Percentiles rank a stretch among this genome's conserved stretches.
phyloP scores from a whole-genome alignment of 2,113 vertebrate genomes.

The Xiphias gladius region DNA sequence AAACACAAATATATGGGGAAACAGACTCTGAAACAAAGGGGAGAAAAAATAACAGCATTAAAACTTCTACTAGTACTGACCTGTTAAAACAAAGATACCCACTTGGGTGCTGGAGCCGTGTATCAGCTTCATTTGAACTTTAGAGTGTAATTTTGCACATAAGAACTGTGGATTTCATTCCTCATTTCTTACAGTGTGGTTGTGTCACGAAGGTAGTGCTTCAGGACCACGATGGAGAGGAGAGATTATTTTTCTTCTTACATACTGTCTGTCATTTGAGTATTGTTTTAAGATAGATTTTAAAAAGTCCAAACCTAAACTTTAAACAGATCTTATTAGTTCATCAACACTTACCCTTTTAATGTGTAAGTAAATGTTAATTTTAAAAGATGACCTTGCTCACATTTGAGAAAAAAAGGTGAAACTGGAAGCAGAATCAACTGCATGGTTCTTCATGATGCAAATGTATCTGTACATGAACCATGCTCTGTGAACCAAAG shows the following conservation, averaged over 20 bases:
- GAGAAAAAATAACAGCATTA: neutral
- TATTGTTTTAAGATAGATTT: too few relatives aligned
- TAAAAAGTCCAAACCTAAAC: neutral
- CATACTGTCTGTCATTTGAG: too few relatives aligned
- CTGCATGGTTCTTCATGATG: conserved; percentile 2
- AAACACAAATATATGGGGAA: neutral
- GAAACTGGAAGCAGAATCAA: conserved; percentile 6
- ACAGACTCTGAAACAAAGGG: neutral
- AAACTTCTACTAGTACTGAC: neutral
- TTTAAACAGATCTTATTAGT: neutral
- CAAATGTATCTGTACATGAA: neutral
- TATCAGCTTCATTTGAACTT: too few relatives aligned
- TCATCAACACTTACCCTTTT: neutral
- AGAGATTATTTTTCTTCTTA: too few relatives aligned
- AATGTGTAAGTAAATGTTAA: neutral
- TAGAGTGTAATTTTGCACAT: too few relatives aligned
- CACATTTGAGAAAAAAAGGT: conserved; percentile 4
- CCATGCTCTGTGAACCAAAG: neutral
- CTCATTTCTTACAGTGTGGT: too few relatives aligned
- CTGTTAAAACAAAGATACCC: too few relatives aligned
- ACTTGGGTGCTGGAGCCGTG: too few relatives aligned
- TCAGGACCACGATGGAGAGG: too few relatives aligned
- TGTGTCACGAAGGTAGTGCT: too few relatives aligned
- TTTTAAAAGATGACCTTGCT: neutral
- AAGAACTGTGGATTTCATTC: too few relatives aligned